Conservation (phyloP, 2,888 invertebrate genomes). For the Ochlodes sylvanus region DNA sequence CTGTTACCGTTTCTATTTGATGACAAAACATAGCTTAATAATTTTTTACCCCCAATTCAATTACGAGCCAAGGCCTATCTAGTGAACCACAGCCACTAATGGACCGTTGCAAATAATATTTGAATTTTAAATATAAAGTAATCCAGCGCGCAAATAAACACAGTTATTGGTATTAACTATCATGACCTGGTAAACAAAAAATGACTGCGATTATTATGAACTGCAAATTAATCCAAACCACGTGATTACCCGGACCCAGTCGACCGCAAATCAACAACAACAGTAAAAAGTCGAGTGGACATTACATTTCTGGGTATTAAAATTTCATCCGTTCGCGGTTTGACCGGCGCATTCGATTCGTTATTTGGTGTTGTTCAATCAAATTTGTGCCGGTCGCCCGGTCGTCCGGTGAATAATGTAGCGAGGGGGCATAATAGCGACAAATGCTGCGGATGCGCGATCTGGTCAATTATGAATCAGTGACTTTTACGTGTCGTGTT, state of each 20-base stretch:
- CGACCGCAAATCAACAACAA: not conserved
- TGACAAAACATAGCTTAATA: too few relatives aligned
- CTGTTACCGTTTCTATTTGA: too few relatives aligned
- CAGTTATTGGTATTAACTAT: not conserved
- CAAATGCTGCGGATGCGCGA: too few relatives aligned
- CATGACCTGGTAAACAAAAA: not conserved
- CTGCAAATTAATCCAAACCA: conserved; percentile 8
- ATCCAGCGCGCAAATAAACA: not conserved
- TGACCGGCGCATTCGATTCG: conserved; percentile 1
- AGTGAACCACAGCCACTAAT: too few relatives aligned
- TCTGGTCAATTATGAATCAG: too few relatives aligned
- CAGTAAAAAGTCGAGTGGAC: not conserved
- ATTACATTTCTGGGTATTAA: conserved; percentile 1
- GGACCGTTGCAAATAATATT: too few relatives aligned
- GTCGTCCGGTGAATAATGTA: not conserved
- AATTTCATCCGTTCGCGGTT: conserved; percentile 3
- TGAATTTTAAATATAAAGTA: too few relatives aligned
- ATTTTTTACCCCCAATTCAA: too few relatives aligned
- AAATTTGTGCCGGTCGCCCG: not conserved
- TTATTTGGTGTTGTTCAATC: conserved; percentile 1
- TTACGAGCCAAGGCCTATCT: too few relatives aligned
- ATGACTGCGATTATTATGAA: conserved; percentile 7
- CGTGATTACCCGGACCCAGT: conserved; percentile 1
- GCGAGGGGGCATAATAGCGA: not conserved
- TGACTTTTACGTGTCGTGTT: too few relatives aligned